Evolutionary conservation across 2,888 invertebrate genomes (phyloP).

Genomic region (Temnothorax unifasciatus): DNA sequence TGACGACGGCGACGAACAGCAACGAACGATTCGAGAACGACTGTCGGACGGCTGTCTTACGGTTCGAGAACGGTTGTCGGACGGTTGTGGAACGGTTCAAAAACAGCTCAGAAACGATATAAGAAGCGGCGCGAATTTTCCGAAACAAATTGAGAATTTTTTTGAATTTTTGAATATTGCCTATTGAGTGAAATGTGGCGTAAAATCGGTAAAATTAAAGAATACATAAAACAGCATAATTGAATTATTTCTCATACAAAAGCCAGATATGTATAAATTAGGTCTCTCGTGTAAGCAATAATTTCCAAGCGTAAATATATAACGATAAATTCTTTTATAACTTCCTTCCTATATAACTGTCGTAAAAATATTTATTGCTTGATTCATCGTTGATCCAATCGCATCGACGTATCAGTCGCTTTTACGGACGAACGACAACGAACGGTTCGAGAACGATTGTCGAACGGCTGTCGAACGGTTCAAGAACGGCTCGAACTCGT

Average conservation of each 20-base stretch:
- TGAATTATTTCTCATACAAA: neutral
- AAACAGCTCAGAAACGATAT: neutral
- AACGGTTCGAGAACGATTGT: no score
- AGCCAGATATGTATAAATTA: neutral
- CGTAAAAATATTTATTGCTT: neutral
- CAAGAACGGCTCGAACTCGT: no score
- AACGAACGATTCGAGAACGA: no score
- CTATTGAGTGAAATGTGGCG: neutral
- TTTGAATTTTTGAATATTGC: neutral
- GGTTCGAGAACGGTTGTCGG: no score
- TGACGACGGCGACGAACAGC: no score
- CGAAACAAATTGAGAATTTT: neutral
- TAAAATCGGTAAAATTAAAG: neutral
- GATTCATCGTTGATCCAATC: neutral
- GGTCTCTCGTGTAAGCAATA: neutral
- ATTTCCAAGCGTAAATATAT: neutral
- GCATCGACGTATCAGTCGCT: neutral
- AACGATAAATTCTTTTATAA: neutral
- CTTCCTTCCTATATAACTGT: neutral
- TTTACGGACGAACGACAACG: no score
- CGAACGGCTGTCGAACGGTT: no score
- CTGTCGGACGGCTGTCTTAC: no score
- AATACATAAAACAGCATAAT: neutral
- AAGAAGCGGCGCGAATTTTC: neutral
- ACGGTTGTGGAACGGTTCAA: no score